These are phyloP conservation scores for Hippoglossus stenolepis DNA, from an alignment of 2,113 vertebrate species.

Conservation along the genomic window DNA sequence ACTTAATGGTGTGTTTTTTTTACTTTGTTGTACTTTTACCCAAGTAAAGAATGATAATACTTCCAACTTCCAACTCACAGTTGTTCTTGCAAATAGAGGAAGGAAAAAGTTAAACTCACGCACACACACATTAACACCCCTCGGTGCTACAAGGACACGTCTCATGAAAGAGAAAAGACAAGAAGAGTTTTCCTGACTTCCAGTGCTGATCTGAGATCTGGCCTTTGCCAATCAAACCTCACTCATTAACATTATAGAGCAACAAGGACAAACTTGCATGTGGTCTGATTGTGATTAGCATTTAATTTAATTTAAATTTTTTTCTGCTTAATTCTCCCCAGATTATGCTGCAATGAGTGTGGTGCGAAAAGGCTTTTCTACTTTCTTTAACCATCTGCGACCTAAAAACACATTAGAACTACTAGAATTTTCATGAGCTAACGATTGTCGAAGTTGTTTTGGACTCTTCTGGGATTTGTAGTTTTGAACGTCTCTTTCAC, in stretches of 20 bases:
- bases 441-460: slow-evolving; percentile 68
- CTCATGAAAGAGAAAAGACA: slow-evolving; percentile 27
- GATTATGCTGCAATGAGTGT: slow-evolving; percentile 52
- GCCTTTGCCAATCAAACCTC: slow-evolving; percentile 41
- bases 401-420: slow-evolving; percentile 76
- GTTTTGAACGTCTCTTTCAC: slow-evolving; percentile 70
- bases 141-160: slow-evolving; percentile 39
- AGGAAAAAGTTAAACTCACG: not conserved
- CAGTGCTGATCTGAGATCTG: slow-evolving; percentile 42
- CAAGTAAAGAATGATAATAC: not conserved
- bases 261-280: slow-evolving; percentile 59
- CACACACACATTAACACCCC: slow-evolving; percentile 4
- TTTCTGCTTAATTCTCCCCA: slow-evolving; percentile 44
- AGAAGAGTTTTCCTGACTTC: slow-evolving; percentile 32
- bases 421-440: slow-evolving; percentile 74
- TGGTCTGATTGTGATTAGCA: slow-evolving; percentile 59
- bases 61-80: not conserved
- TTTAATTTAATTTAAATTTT: slow-evolving; percentile 50
- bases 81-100: not conserved
- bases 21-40: not conserved
- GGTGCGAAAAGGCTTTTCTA: slow-evolving; percentile 47
- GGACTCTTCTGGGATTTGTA: slow-evolving; percentile 72
- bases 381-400: slow-evolving; percentile 68
- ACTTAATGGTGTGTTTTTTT: not conserved
- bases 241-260: slow-evolving; percentile 46